These are phyloP conservation scores for Drosophila atripex DNA, from an alignment of 2,888 invertebrate species.

Conservation along the genomic window DNA sequence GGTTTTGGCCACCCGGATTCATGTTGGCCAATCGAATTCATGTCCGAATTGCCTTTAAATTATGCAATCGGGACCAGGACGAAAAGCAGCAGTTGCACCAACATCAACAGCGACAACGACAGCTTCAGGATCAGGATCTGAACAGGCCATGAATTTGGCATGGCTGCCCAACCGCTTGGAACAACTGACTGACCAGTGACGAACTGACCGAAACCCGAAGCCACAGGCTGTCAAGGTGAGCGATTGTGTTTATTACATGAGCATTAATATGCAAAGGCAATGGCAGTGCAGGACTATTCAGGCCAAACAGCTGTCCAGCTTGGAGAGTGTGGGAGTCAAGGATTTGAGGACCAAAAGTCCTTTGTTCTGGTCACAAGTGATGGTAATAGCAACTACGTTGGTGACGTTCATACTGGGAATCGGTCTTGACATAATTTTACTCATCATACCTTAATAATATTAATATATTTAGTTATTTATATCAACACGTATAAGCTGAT, in stretches of 20 bases:
- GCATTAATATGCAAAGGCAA: slow-evolving; percentile 60
- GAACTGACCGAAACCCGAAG: slow-evolving; percentile 29
- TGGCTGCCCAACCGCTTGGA: slow-evolving; percentile 65
- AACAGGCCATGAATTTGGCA: slow-evolving; percentile 63
- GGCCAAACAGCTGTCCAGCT: neutral
- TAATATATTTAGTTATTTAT: too few relatives aligned
- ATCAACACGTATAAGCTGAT: too few relatives aligned
- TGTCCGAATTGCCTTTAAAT: slow-evolving; percentile 73
- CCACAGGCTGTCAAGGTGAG: slow-evolving; percentile 67
- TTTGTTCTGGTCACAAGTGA: slow-evolving; percentile 42
- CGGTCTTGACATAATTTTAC: neutral
- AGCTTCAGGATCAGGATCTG: slow-evolving; percentile 32
- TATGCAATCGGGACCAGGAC: slow-evolving; percentile 56
- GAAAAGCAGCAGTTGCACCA: slow-evolving; percentile 20
- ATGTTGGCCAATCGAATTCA: slow-evolving; percentile 64
- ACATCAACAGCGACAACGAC: slow-evolving; percentile 9
- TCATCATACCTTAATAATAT: too few relatives aligned
- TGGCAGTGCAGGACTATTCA: slow-evolving; percentile 7
- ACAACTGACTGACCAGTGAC: slow-evolving; percentile 41
- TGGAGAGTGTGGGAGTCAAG: slow-evolving; percentile 25
- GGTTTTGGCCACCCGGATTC: slow-evolving; percentile 19
- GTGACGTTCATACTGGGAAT: neutral
- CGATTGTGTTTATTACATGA: slow-evolving; percentile 72
- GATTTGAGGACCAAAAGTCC: slow-evolving; percentile 14
- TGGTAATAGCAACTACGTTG: slow-evolving; percentile 46